A percentile compares a stretch with the other conserved stretches of the same genome.
Evolutionary conservation across 2,888 invertebrate species (phyloP).

Genomic region (Folsomia candida): DNA sequence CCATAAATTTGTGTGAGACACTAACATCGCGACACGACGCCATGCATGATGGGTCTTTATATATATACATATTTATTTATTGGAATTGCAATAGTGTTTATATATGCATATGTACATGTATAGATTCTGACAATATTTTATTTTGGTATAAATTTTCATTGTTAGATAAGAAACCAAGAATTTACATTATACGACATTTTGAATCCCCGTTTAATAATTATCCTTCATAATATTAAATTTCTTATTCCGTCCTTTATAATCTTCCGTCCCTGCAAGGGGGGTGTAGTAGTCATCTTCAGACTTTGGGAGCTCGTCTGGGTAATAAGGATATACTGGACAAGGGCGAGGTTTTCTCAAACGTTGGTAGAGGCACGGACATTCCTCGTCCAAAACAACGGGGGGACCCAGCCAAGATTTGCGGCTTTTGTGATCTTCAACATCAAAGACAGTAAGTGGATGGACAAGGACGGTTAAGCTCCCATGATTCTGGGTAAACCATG

Average conservation of each 20-base stretch:
- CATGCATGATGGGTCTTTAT: too few relatives aligned
- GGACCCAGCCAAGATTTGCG: background rate
- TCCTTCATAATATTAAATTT: background rate
- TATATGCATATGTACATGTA: too few relatives aligned
- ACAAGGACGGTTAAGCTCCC: background rate
- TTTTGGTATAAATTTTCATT: too few relatives aligned
- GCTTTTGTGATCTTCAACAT: background rate
- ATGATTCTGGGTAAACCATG: background rate
- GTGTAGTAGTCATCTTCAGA: background rate
- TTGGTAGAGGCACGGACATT: background rate
- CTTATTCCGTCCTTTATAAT: background rate
- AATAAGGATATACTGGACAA: background rate
- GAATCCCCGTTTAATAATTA: background rate
- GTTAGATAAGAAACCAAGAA: too few relatives aligned
- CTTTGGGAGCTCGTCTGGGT: background rate
- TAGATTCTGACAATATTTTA: too few relatives aligned
- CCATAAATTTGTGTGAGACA: too few relatives aligned
- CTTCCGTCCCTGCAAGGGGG: background rate
- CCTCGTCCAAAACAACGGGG: background rate
- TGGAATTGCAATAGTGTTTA: too few relatives aligned
- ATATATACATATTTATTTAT: too few relatives aligned
- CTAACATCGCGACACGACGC: too few relatives aligned
- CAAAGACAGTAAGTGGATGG: background rate
- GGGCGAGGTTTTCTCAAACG: background rate
- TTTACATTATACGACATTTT: too few relatives aligned